These are phyloP conservation scores for Embidobia sp. DNA, from an alignment of 2,888 invertebrate genomes.

Conservation along the genomic window DNA sequence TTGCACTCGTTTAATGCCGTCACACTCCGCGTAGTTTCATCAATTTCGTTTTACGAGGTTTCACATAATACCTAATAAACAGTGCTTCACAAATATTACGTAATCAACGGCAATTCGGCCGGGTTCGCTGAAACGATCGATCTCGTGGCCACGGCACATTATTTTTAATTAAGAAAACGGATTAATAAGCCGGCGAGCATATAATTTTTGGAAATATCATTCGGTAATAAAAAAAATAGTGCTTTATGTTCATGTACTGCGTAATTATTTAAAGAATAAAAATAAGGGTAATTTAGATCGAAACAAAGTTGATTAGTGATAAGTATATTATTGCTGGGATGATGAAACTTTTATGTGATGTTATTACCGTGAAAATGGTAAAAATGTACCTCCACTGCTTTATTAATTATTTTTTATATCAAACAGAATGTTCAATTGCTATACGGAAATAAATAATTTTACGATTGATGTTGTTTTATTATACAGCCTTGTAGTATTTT, in stretches of 20 bases:
- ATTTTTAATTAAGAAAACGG: conserved; percentile 36
- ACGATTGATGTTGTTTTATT: too few species aligned
- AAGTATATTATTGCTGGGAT: too few species aligned
- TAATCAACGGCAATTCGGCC: conserved; percentile 29
- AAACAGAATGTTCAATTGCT: too few species aligned
- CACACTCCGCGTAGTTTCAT: conserved; percentile 61
- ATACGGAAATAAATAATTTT: too few species aligned
- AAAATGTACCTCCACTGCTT: too few species aligned
- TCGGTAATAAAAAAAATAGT: conserved; percentile 16
- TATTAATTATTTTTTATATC: too few species aligned
- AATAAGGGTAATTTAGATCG: too few species aligned
- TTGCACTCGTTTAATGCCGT: conserved; percentile 57
- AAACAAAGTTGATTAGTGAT: too few species aligned
- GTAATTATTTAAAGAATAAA: too few species aligned
- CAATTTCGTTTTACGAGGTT: conserved; percentile 37
- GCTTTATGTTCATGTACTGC: background rate
- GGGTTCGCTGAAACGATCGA: conserved; percentile 19
- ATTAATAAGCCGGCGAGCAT: conserved; percentile 38
- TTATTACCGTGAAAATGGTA: too few species aligned
- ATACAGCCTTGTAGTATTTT: too few species aligned
- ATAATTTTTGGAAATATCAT: conserved; percentile 49
- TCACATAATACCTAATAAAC: conserved; percentile 34
- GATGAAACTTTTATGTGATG: too few species aligned
- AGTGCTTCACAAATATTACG: conserved; percentile 24
- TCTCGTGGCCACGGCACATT: conserved; percentile 14